A percentile compares a stretch with the other conserved stretches of the same genome.
Evolutionary conservation across 2,888 invertebrate species (phyloP).

Genomic region (Agonopterix heracliana): DNA sequence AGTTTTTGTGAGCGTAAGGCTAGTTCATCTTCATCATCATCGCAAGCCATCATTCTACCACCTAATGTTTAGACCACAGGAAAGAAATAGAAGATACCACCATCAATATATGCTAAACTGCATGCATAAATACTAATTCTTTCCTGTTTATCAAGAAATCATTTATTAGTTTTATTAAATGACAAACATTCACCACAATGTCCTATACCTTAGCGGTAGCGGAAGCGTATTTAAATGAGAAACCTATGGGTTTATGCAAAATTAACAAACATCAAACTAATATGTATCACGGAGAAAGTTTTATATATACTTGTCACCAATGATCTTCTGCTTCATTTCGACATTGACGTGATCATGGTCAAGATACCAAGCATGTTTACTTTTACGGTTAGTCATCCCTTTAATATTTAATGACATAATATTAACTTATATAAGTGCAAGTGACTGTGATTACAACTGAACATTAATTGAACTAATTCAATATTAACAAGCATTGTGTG

Average conservation of each 20-base stretch:
- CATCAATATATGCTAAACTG: no score
- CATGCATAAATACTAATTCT: no score
- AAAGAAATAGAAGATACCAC: no score
- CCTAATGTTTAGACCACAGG: no score
- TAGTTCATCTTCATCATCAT: no score
- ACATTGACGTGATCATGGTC: constrained; percentile 17
- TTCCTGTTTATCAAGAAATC: no score
- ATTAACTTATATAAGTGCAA: not conserved
- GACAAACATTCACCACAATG: no score
- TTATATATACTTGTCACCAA: constrained; percentile 43
- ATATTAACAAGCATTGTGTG: no score
- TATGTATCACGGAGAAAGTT: constrained; percentile 42
- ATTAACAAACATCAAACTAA: constrained; percentile 32
- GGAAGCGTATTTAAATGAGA: constrained; percentile 30
- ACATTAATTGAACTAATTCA: no score
- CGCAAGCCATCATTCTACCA: no score
- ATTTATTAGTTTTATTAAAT: no score
- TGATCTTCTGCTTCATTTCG: constrained; percentile 28
- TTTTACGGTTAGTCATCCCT: constrained; percentile 33
- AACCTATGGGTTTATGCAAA: constrained; percentile 42
- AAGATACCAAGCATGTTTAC: constrained; percentile 27
- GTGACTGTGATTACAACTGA: not conserved
- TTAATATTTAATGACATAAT: not conserved
- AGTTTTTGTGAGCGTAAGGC: no score
- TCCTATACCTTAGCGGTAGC: constrained; percentile 17